phyloP scores from a whole-genome alignment of 2,113 vertebrate genomes.

The Thalassarche chlororhynchos region DNA sequence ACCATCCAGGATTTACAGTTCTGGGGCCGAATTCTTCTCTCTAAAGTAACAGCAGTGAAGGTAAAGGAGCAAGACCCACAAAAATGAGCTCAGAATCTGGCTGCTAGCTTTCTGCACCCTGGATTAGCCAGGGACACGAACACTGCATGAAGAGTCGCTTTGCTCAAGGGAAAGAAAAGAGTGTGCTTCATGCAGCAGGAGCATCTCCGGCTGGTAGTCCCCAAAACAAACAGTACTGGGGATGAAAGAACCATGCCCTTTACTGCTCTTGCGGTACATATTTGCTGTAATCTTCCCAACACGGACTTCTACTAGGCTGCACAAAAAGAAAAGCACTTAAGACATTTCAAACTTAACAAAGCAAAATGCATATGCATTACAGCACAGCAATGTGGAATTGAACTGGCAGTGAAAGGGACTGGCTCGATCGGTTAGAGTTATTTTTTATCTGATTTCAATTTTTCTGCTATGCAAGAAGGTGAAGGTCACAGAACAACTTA shows the following conservation, averaged over 20 bases:
- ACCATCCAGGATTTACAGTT: background rate
- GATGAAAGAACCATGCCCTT: constrained; percentile 8
- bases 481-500: constrained; percentile 52
- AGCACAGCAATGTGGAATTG: background rate
- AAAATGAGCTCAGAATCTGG: background rate
- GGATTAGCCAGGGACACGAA: background rate
- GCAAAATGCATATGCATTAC: constrained; percentile 12
- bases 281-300: background rate
- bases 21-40: background rate
- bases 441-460: constrained; percentile 50
- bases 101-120: background rate
- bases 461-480: background rate
- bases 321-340: background rate
- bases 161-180: background rate
- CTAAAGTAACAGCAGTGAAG: background rate
- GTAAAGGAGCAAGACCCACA: background rate
- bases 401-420: background rate
- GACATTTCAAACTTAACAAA: background rate
- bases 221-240: constrained; percentile 17
- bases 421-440: background rate
- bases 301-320: background rate
- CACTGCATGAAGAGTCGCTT: background rate
- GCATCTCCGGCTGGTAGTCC: background rate
- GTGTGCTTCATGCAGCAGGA: constrained; percentile 18
- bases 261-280: background rate